Evolutionary conservation across 2,797 vertebrate genomes (phyloP), one percentile per base, ranked within the genome.

Genomic region (Sebastolobus alascanus): DNA sequence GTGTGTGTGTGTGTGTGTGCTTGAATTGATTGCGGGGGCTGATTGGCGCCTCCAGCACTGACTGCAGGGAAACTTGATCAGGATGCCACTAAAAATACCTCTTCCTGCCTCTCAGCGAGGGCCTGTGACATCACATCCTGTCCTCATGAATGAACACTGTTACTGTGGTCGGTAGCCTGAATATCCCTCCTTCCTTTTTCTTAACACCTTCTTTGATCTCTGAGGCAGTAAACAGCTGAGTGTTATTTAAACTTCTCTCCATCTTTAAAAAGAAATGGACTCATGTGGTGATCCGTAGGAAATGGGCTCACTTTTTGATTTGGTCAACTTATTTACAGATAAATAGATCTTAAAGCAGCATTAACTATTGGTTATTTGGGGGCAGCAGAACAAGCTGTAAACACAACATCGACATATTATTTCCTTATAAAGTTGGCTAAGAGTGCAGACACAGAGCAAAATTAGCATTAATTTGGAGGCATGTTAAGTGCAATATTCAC

Each of bases 51-150:
- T 84, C 38, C 43, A 29, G 18, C 67, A 65, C 85, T 78, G 74
- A 87, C 88, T 88, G 37, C 71, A 85, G 83, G 80, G 91, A 90
- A 93, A 92, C 79, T 40, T 70, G 89, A 92, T 92, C 90, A 84
- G 84, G 77, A 85, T 65, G 56, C 60, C 79, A 52, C 92, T 92
- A 93, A 93, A 94, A 94, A 93, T 93, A 94, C 80, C 56, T 68
- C 72, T 93, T 95, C 93, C 93, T 93, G 89, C 79, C 76, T 60
- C 88, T 86, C 73, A 54, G 87, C n/a, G 6, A 71, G 87, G 64
- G 38, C 54, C 71, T 31, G 73, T 93, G 87, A 93, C 88, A 81
- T 93, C 94, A 93, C 85, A 72, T 95, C 93, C 94, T 90, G 89
- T 65, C 84, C 90, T 54, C 52, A 79, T 92, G 91, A 92, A 90